phyloP scores from a whole-genome alignment of 2,888 invertebrate genomes.

The Lasioglossum oenotherae region DNA sequence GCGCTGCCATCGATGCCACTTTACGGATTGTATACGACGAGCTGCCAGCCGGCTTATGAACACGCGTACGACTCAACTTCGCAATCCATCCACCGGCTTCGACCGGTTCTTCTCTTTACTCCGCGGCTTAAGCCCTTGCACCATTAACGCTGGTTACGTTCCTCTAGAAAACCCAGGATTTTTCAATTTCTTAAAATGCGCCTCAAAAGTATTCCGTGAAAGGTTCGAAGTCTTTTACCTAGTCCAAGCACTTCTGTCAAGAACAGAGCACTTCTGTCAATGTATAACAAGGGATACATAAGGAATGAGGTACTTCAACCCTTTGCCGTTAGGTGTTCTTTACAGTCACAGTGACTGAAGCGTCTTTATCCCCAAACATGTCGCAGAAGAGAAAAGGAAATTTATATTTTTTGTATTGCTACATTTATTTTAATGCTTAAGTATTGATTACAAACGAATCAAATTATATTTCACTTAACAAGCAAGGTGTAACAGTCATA shows the following conservation, averaged over 20 bases:
- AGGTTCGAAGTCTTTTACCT: background rate
- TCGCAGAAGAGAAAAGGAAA: too few relatives aligned
- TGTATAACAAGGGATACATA: background rate
- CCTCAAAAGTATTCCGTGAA: background rate
- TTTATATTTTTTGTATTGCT: too few relatives aligned
- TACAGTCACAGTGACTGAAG: too few relatives aligned
- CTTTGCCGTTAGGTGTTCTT: too few relatives aligned
- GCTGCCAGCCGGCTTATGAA: conserved; percentile 22
- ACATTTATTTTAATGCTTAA: too few relatives aligned
- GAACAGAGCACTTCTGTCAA: too few relatives aligned
- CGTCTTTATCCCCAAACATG: too few relatives aligned
- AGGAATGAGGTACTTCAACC: background rate
- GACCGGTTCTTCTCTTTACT: background rate
- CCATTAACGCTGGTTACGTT: background rate
- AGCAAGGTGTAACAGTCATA: too few relatives aligned
- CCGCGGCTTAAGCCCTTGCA: background rate
- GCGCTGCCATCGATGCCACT: conserved; percentile 23
- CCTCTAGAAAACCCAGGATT: background rate
- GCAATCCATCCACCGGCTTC: background rate
- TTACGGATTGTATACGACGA: conserved; percentile 30
- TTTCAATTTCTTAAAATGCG: background rate
- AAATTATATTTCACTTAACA: too few relatives aligned
- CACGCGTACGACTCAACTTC: conserved; percentile 15
- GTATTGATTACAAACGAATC: too few relatives aligned
- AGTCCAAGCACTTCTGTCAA: background rate